phyloP scores from a whole-genome alignment of 2,113 vertebrate genomes.

The Dolichotis patagonum region DNA sequence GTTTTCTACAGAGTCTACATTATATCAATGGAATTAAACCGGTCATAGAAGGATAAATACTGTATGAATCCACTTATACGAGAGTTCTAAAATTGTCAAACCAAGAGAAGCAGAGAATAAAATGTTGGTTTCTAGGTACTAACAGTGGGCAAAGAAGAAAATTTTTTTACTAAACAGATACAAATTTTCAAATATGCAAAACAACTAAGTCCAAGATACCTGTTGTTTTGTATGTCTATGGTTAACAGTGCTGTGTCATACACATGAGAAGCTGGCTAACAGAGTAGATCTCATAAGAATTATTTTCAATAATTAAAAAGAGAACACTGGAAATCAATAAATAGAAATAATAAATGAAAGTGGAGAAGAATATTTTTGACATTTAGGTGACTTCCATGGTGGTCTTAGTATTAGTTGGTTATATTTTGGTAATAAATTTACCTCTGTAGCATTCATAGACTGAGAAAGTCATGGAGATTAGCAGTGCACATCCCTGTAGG shows the following conservation, averaged over 20 bases:
- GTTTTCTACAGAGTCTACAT: neutral
- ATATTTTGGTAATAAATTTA: neutral
- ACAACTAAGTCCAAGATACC: neutral
- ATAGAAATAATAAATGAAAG: neutral
- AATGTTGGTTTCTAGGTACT: neutral
- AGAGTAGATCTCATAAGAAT: neutral
- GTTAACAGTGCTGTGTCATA: neutral
- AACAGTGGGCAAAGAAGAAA: neutral
- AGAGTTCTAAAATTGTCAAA: neutral
- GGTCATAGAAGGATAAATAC: neutral
- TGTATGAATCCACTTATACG: neutral
- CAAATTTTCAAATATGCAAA: neutral
- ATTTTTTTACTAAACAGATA: neutral
- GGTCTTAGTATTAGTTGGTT: neutral
- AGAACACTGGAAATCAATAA: neutral
- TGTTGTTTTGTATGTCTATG: rapidly evolving
- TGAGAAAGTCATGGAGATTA: neutral
- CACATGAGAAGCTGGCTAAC: neutral
- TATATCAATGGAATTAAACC: neutral
- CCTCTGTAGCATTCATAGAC: neutral
- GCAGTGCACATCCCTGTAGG: neutral
- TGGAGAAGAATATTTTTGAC: neutral
- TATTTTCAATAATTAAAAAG: neutral
- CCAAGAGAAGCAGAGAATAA: neutral
- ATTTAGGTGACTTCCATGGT: neutral